These are phyloP conservation scores for Uria lomvia DNA, from an alignment of 2,113 vertebrate species.

Conservation along the genomic window DNA sequence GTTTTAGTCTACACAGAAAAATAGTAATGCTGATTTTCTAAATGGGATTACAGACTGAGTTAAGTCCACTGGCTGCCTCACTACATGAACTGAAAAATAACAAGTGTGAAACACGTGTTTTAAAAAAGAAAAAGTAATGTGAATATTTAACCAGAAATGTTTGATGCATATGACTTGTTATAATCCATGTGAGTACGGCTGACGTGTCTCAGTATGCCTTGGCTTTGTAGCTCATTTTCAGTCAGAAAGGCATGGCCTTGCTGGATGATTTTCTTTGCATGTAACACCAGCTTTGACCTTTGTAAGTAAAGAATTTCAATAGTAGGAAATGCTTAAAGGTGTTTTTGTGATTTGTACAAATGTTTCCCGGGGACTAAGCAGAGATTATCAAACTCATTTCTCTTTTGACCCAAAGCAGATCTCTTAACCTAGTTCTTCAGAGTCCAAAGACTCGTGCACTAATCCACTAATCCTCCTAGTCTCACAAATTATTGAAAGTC, in stretches of 20 bases:
- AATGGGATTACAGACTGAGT: background rate
- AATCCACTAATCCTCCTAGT: conserved; percentile 35
- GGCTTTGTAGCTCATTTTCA: background rate
- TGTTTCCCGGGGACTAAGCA: background rate
- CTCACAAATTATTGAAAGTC: conserved; percentile 20
- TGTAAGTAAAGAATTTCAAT: background rate
- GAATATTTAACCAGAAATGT: background rate
- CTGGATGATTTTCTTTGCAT: background rate
- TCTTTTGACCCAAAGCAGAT: conserved; percentile 17
- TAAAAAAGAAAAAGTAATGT: background rate
- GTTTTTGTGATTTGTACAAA: background rate
- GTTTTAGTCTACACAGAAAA: background rate
- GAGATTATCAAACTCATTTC: conserved; percentile 46
- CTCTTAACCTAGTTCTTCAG: background rate
- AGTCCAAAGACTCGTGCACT: background rate
- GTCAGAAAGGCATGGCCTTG: background rate
- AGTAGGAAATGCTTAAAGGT: background rate
- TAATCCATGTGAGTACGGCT: background rate
- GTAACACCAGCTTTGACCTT: background rate
- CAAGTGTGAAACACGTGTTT: background rate
- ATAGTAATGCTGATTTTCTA: background rate
- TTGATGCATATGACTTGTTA: background rate
- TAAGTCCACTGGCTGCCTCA: background rate
- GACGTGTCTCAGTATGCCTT: background rate
- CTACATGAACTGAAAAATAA: background rate